A percentile compares a stretch with the other conserved stretches of the same genome.
Evolutionary conservation across 2,797 vertebrate species (phyloP).

Genomic region (Coregonus suidteri): DNA sequence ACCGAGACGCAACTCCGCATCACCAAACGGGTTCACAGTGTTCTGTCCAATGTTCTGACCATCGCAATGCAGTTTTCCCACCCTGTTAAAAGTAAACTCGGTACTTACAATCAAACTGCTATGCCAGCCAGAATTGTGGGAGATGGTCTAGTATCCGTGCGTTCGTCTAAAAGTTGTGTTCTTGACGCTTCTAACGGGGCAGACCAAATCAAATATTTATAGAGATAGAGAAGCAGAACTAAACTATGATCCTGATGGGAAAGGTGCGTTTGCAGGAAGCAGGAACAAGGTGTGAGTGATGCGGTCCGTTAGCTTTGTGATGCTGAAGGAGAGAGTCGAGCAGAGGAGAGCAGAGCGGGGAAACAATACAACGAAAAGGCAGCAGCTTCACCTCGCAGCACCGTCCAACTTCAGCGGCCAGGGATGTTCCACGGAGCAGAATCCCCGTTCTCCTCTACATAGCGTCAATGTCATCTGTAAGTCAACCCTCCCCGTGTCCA

Average conservation of each 20-base stretch:
- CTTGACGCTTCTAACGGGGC: conserved; percentile 50
- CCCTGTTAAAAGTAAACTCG: conserved; percentile 7
- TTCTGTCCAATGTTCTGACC: not conserved
- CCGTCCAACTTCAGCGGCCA: conserved; percentile 75
- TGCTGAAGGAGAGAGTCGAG: conserved; percentile 65
- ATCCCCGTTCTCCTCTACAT: conserved; percentile 78
- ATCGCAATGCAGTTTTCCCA: no score
- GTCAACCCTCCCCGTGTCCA: conserved; percentile 81
- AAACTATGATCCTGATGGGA: conserved; percentile 63
- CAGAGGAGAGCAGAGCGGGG: conserved; percentile 53
- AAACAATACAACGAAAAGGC: conserved; percentile 57
- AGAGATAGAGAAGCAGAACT: conserved; percentile 24
- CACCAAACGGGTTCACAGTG: not conserved
- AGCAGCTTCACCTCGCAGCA: conserved; percentile 60
- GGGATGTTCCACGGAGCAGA: conserved; percentile 75
- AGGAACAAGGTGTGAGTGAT: conserved; percentile 53
- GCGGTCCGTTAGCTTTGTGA: conserved; percentile 76
- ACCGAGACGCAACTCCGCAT: not conserved
- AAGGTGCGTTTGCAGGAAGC: conserved; percentile 46
- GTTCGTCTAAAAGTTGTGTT: conserved; percentile 62
- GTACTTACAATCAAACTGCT: conserved; percentile 63
- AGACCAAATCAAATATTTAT: conserved; percentile 65
- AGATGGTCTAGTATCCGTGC: conserved; percentile 38
- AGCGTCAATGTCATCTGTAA: conserved; percentile 82
- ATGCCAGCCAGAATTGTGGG: conserved; percentile 36